Percentiles rank a stretch among this genome's conserved stretches.
phyloP scores from a whole-genome alignment of 2,888 invertebrate genomes.

The Rhodophaea formosa region DNA sequence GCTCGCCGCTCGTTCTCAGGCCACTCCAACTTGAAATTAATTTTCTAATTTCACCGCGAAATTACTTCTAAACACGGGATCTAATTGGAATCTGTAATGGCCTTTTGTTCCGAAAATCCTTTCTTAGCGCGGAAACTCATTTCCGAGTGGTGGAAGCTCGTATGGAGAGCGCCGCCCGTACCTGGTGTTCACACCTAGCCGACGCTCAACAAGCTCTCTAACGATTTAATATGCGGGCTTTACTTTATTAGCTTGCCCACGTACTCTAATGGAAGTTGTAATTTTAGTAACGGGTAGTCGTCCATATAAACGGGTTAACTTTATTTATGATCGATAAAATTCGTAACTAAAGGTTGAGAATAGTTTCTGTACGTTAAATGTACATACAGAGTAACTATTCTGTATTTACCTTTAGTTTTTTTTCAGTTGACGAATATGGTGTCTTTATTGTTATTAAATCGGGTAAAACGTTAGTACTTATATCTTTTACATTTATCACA shows the following conservation, averaged over 20 bases:
- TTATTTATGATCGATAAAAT: background rate
- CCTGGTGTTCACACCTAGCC: constrained; percentile 22
- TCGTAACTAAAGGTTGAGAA: background rate
- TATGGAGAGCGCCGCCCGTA: constrained; percentile 30
- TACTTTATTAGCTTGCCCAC: constrained; percentile 17
- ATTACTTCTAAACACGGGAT: constrained; percentile 56
- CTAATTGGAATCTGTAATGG: constrained; percentile 56
- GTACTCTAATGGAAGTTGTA: constrained; percentile 12
- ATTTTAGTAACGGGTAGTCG: constrained; percentile 1
- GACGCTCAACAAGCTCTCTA: constrained; percentile 13
- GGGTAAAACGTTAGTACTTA: too few species aligned
- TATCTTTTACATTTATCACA: too few species aligned
- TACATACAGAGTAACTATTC: too few species aligned
- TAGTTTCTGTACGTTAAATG: too few species aligned
- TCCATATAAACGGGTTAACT: background rate
- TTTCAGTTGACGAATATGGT: too few species aligned
- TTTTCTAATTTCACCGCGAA: constrained; percentile 54
- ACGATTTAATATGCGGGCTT: constrained; percentile 22
- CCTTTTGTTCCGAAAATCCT: constrained; percentile 50
- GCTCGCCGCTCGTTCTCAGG: constrained; percentile 25
- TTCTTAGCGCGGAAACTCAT: constrained; percentile 40
- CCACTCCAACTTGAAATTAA: constrained; percentile 43
- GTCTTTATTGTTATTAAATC: too few species aligned
- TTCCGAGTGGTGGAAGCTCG: constrained; percentile 36
- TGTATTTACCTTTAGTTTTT: too few species aligned